Evolutionary conservation across 2,113 vertebrate genomes (phyloP).

Genomic region (Nothobranchius furzeri): DNA sequence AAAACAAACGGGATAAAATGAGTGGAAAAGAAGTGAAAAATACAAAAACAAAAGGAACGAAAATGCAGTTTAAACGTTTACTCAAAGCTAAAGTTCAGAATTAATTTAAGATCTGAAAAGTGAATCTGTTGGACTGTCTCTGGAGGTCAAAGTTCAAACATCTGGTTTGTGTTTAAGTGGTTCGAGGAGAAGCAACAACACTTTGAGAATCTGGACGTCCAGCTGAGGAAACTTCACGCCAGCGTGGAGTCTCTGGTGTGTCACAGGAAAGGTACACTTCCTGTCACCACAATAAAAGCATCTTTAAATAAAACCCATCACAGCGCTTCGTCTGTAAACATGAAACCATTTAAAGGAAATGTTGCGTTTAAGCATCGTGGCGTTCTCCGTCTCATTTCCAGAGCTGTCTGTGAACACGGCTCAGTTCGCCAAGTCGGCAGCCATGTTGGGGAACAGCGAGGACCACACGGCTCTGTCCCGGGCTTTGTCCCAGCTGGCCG

Average conservation of each 20-base stretch:
- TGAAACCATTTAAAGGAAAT: no score
- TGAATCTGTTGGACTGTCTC: no score
- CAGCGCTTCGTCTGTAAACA: no score
- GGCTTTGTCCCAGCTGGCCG: slow-evolving; percentile 96
- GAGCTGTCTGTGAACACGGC: slow-evolving; percentile 95
- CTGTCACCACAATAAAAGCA: background rate
- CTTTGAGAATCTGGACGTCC: slow-evolving; percentile 97
- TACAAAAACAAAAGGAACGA: no score
- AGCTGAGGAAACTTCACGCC: slow-evolving; percentile 93
- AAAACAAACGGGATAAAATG: no score
- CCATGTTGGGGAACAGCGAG: slow-evolving; percentile 98
- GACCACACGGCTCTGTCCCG: slow-evolving; percentile 96
- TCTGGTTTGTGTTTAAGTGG: slow-evolving; percentile 83
- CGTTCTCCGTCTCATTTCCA: slow-evolving; percentile 47
- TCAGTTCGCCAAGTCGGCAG: slow-evolving; percentile 95
- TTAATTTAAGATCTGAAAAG: no score
- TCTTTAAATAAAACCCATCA: no score
- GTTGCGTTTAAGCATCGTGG: no score
- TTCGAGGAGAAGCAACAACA: slow-evolving; percentile 99
- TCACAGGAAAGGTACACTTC: slow-evolving; percentile 90
- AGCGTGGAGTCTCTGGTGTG: slow-evolving; percentile 94
- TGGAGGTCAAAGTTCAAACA: background rate
- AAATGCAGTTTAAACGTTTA: no score
- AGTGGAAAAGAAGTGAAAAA: no score
- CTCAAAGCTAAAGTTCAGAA: no score